Evolutionary conservation across 2,888 invertebrate genomes (phyloP).

Genomic region (Cephus nigrinus): DNA sequence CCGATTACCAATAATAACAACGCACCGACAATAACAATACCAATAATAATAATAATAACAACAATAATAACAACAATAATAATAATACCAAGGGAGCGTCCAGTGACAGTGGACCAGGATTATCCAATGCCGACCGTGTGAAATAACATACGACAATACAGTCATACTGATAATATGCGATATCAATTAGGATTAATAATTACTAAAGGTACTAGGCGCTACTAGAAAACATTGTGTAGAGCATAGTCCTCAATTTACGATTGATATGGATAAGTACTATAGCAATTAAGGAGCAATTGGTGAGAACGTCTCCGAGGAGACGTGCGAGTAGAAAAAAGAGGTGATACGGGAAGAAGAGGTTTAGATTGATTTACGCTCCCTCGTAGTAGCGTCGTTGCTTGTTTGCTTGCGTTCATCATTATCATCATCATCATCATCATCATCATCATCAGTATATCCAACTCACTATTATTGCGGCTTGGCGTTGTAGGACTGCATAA

Average conservation of each 20-base stretch:
- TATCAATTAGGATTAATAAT: neutral
- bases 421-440: too few species aligned
- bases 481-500: conserved; percentile 57
- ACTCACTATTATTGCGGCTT: conserved; percentile 52
- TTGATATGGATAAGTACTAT: neutral
- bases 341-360: neutral
- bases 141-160: neutral
- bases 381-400: neutral
- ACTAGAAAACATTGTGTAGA: neutral
- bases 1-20: neutral
- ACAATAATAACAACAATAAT: neutral
- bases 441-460: neutral
- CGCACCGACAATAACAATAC: neutral
- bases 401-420: neutral
- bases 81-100: neutral
- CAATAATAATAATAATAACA: neutral
- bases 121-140: neutral
- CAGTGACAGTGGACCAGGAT: neutral
- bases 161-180: neutral
- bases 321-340: neutral
- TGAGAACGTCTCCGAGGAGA: neutral
- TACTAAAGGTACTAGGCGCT: neutral
- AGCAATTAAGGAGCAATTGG: neutral
- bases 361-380: neutral
- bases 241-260: neutral